Conservation (phyloP, 2,888 invertebrate species). For the Callinectes sapidus region DNA sequence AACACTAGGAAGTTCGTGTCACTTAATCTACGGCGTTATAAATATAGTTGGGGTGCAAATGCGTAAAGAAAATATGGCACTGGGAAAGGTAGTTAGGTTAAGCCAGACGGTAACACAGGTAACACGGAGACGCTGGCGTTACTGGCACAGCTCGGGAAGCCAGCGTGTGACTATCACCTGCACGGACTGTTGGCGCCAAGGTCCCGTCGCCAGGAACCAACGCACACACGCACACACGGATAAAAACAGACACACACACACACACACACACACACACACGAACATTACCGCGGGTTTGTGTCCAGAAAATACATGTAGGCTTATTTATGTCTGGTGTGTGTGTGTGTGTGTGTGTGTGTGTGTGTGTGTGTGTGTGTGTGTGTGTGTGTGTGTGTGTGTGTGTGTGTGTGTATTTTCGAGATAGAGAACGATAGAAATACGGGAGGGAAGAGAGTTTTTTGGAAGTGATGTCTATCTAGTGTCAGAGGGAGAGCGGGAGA, state of each 20-base stretch:
- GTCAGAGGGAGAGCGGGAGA: background rate
- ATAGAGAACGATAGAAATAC: background rate
- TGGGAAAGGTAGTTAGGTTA: too few relatives aligned
- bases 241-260: slow-evolving; percentile 45
- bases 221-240: slow-evolving; percentile 32
- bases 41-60: too few relatives aligned
- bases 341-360: background rate
- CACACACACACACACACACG: background rate
- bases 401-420: background rate
- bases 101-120: background rate
- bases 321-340: background rate
- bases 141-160: background rate
- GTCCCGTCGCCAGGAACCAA: slow-evolving; percentile 44
- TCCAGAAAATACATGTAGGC: background rate
- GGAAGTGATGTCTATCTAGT: background rate
- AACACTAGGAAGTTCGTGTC: too few relatives aligned
- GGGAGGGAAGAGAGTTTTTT: background rate
- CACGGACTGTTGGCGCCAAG: slow-evolving; percentile 45
- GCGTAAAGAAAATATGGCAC: too few relatives aligned
- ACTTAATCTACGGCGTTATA: too few relatives aligned
- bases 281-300: background rate
- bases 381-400: slow-evolving; percentile 17
- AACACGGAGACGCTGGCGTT: background rate
- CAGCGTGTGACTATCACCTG: background rate
- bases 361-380: slow-evolving; percentile 31